These are phyloP conservation scores for Phrynocephalus guinanensis DNA, from an alignment of 2,797 vertebrate genomes.

Conservation along the genomic window DNA sequence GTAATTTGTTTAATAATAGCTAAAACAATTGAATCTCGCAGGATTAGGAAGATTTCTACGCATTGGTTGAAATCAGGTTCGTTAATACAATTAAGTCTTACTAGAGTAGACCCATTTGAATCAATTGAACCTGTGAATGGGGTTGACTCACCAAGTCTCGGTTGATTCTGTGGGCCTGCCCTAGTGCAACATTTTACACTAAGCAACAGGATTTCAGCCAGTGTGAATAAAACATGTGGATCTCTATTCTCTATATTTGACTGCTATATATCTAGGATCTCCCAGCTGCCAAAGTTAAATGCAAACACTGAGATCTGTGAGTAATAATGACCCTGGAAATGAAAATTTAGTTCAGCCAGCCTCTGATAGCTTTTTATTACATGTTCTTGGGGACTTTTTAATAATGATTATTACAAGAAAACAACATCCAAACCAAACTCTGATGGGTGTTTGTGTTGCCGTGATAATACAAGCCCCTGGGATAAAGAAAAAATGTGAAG, in stretches of 20 bases:
- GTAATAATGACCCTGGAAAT: neutral
- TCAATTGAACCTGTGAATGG: too few species aligned
- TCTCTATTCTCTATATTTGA: neutral
- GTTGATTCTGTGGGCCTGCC: too few species aligned
- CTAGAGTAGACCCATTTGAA: too few species aligned
- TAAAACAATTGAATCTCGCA: neutral
- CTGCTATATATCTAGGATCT: neutral
- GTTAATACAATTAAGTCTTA: too few species aligned
- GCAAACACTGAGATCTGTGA: neutral
- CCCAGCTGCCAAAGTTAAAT: neutral
- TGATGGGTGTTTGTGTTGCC: neutral
- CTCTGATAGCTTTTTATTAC: neutral
- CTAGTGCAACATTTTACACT: too few species aligned
- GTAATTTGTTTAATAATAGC: neutral
- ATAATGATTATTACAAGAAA: neutral
- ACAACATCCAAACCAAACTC: neutral
- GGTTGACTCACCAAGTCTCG: too few species aligned
- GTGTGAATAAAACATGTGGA: neutral
- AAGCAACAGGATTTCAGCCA: too few species aligned
- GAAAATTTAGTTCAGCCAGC: neutral
- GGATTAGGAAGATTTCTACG: neutral
- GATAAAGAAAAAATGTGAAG: neutral
- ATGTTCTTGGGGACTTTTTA: neutral
- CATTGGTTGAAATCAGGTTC: too few species aligned
- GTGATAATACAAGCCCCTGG: neutral